Evolutionary conservation across 2,888 invertebrate species (phyloP).

Genomic region (Clitarchus hookeri): DNA sequence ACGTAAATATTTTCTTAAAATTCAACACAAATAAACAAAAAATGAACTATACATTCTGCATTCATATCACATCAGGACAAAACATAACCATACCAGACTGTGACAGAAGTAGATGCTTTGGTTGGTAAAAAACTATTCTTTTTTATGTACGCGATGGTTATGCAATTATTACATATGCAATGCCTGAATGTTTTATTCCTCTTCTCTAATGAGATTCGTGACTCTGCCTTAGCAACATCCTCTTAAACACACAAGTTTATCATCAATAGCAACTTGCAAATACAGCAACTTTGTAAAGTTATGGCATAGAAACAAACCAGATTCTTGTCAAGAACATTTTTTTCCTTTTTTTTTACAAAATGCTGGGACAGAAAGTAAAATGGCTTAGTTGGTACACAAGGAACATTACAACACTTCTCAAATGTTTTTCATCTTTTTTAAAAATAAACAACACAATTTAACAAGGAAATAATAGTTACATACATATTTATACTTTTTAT

Average conservation of each 20-base stretch:
- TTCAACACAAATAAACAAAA: conserved; percentile 36
- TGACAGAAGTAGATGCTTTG: conserved; percentile 37
- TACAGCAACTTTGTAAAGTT: too few species aligned
- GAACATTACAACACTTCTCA: conserved; percentile 24
- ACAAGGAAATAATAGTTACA: conserved; percentile 25
- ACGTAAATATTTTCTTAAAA: conserved; percentile 40
- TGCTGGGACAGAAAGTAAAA: conserved; percentile 6
- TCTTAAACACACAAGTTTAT: too few species aligned
- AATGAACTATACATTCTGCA: conserved; percentile 33
- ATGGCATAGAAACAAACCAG: too few species aligned
- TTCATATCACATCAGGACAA: conserved; percentile 35
- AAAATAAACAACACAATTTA: conserved; percentile 26
- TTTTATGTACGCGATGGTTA: background rate
- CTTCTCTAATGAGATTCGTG: too few species aligned
- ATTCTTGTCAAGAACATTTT: background rate
- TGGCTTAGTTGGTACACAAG: conserved; percentile 10
- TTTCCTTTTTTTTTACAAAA: background rate
- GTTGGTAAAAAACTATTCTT: conserved; percentile 34
- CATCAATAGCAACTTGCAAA: too few species aligned
- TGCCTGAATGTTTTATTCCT: too few species aligned
- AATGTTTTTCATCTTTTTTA: background rate
- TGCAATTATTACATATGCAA: background rate
- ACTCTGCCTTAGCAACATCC: too few species aligned
- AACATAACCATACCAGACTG: conserved; percentile 25
- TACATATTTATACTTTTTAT: conserved; percentile 20